Evolutionary conservation across 1,140 invertebrate genomes (phyloP), one percentile per base, ranked within the genome.

Genomic region (Tetramorium parvispinum): DNA sequence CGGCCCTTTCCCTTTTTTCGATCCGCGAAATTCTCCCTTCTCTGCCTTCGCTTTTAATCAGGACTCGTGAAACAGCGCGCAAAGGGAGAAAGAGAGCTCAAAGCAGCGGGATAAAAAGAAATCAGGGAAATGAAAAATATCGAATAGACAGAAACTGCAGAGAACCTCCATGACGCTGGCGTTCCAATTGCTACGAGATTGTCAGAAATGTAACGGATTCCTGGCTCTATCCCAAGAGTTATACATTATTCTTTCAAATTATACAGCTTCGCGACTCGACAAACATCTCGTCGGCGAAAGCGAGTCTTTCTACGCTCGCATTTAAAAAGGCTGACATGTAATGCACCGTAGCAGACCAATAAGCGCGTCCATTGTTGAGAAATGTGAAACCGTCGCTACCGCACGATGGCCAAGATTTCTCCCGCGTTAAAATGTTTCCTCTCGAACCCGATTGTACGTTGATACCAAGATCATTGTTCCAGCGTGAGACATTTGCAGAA

Each of bases 331-430:
- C 57, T 40, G 27, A 24, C 43, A 49, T n/a, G 76, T 71, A 87
- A 89, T 89, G 59, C 40, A 46, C 55, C 27, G 27, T 49, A 8
- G 63, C 70, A 77, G 76, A 66, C 59, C 88, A 87, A 83, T 89
- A 86, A 78, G 77, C 32, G 76, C 57, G 40, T 21, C 51, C 43
- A 78, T 83, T 87, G 88, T 83, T 83, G 24, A n/a, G 61, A 37
- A 65, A 85, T 61, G 85, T 59, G 51, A 83, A 81, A 85, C 40
- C 37, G 32, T 57, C 40, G 46, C 32, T 55, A 40, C 7, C 24
- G 24, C 24, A 24, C 32, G 21, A 55, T 59, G 37, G 53, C 49
- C 18, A 40, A 70, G 82, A 21, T 75, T 87, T 46, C 40, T 85
- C 81, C 27, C 53, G 43, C 18, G 40, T 59, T 83, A 76, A 76